Conservation (phyloP, 2,113 vertebrate species). For the Opisthocomus hoazin region DNA sequence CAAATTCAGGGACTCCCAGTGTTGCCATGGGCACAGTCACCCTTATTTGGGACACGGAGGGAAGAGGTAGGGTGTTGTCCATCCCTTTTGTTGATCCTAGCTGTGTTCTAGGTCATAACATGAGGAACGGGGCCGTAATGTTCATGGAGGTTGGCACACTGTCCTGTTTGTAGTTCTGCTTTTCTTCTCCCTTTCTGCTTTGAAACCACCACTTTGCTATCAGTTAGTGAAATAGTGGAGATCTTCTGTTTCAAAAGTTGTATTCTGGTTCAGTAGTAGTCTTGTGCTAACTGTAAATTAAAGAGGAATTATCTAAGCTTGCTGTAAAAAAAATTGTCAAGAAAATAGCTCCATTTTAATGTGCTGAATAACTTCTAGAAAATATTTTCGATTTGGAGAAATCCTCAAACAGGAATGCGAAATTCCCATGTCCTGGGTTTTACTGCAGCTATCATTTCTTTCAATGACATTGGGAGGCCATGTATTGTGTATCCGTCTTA, state of each 20-base stretch:
- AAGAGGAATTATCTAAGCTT: background rate
- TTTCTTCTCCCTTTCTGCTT: background rate
- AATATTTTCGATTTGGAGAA: background rate
- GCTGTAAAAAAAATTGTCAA: background rate
- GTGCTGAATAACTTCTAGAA: background rate
- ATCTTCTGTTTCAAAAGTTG: background rate
- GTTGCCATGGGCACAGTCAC: background rate
- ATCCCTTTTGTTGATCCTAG: background rate
- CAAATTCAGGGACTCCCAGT: background rate
- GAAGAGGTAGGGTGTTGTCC: background rate
- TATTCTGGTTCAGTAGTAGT: background rate
- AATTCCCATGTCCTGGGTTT: background rate
- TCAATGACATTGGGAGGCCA: background rate
- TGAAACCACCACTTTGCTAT: background rate
- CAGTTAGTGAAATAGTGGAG: background rate
- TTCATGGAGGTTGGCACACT: background rate
- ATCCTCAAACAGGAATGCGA: background rate
- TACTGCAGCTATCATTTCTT: background rate
- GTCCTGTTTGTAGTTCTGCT: background rate
- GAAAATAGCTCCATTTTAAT: background rate
- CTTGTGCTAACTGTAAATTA: background rate
- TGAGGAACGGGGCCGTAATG: background rate
- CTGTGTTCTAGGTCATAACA: background rate
- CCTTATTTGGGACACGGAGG: too few species aligned
- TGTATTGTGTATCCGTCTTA: background rate